These are phyloP conservation scores for Hedya salicella DNA, from an alignment of 2,888 invertebrate species.

Conservation along the genomic window DNA sequence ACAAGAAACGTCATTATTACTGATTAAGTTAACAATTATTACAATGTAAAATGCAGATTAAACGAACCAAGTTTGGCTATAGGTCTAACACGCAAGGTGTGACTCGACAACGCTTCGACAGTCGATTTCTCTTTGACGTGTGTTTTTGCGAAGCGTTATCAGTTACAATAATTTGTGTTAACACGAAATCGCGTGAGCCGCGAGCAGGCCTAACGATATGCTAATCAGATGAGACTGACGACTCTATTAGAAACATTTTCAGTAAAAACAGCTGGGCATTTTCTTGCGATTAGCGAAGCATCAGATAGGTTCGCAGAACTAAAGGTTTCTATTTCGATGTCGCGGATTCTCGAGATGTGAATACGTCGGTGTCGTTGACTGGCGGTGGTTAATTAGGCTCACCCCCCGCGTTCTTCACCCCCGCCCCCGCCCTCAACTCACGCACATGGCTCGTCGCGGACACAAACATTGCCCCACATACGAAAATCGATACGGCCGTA, in stretches of 20 bases:
- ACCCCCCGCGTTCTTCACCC: constrained; percentile 45
- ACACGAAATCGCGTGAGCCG: constrained; percentile 39
- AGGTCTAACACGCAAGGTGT: constrained; percentile 16
- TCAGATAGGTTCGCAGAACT: constrained; percentile 30
- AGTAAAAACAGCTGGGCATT: constrained; percentile 31
- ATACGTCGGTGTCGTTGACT: constrained; percentile 72
- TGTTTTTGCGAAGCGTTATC: constrained; percentile 37
- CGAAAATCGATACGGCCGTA: constrained; percentile 72
- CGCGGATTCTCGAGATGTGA: constrained; percentile 53
- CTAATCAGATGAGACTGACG: constrained; percentile 36
- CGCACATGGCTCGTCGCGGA: constrained; percentile 61
- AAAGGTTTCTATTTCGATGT: constrained; percentile 43
- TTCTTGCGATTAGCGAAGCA: constrained; percentile 20
- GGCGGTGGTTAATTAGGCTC: constrained; percentile 75
- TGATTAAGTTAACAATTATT: constrained; percentile 1
- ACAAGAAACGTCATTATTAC: neutral
- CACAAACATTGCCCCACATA: constrained; percentile 71
- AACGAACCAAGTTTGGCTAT: constrained; percentile 25
- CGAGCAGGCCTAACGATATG: constrained; percentile 37
- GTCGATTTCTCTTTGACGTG: constrained; percentile 26
- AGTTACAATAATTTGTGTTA: constrained; percentile 38
- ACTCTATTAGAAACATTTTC: constrained; percentile 37
- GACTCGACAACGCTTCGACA: constrained; percentile 3
- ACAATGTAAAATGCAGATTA: constrained; percentile 16
- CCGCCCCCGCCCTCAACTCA: constrained; percentile 50